Base-by-base conservation (phyloP, 2,113 vertebrate species). In the Actenoides hombroni region DNA sequence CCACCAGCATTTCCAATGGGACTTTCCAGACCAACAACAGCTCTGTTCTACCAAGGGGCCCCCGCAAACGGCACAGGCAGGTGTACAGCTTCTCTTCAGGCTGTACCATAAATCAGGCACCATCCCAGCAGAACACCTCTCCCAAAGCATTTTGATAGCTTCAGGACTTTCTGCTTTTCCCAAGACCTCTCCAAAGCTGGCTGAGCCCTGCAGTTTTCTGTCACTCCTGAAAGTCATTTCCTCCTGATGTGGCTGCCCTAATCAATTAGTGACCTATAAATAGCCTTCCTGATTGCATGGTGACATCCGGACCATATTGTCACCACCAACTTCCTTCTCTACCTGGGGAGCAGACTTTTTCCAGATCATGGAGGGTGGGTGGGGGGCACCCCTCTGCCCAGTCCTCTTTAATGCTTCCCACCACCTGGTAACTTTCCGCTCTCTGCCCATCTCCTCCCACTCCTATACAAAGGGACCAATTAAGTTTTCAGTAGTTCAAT, bases 231-330 rank as follows among this genome's bases (percentile, higher is more conserved):
- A 95, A 95, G 83, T 73, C 39, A 86, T 96, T 97, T 97, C 93
- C 94, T 97, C 51, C 91, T 85, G 54, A 61, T 75, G 75, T 71
- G 82, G 25, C 94, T 29, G 67, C 70, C 92, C 86, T 82, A 84
- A 96, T 96, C 84, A 88, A 95, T 96, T 91, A 80, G 18, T 5
- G 9, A 86, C 71, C 90, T 94, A 92, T 87, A 94, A 97, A 97
- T 59, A 96, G 74, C 61, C 35, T 54, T 69, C 53, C 67, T 88
- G 92, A 94, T 91, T 86, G 83, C 95, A 95, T 4, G 28, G 89
- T 82, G 95, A 87, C 93, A 88, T 85, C 83, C 17, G 8, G 73
- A 88, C 57, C 6, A 0, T 56, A 57, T 48, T n/a, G 31, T 59
- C 75, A 17, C 53, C 3, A 8, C 68, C 79, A 61, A 86, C 89